These are phyloP conservation scores for Mandrillus leucophaeus DNA, from an alignment of 2,113 vertebrate species.

Conservation along the genomic window DNA sequence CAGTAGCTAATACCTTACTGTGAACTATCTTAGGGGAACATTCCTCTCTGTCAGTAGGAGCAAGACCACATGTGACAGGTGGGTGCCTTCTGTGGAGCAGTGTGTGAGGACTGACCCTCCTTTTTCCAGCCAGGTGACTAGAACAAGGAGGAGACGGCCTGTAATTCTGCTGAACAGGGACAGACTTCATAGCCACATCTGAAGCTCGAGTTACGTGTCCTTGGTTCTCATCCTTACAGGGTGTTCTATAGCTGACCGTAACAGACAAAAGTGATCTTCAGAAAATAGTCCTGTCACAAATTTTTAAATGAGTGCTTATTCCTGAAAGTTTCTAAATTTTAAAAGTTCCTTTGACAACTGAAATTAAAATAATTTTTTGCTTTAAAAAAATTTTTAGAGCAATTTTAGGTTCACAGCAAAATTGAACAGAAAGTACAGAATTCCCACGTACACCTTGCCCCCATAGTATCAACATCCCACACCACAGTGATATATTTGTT, in stretches of 20 bases:
- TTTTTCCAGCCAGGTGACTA: not conserved
- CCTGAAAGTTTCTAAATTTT: not conserved
- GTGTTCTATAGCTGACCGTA: not conserved
- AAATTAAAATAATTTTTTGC: not conserved
- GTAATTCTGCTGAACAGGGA: not conserved
- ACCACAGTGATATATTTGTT: not conserved
- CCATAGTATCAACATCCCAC: too few relatives aligned
- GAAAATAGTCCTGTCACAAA: not conserved
- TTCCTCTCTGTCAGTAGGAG: not conserved
- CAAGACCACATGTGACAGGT: not conserved
- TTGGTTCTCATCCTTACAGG: not conserved
- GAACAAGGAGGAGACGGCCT: not conserved
- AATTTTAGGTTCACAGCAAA: not conserved
- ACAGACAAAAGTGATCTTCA: not conserved
- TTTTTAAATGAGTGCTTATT: not conserved
- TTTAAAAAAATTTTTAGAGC: constrained; percentile 5
- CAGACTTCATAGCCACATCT: not conserved
- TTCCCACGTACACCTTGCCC: not conserved
- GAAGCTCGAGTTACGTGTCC: not conserved
- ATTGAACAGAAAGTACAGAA: not conserved
- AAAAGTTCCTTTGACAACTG: not conserved
- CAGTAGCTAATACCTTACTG: not conserved
- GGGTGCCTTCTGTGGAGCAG: fast-evolving
- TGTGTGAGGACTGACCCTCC: not conserved
- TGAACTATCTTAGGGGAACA: not conserved